These are phyloP conservation scores for Ploceus nigricollis DNA, from an alignment of 2,113 vertebrate genomes.

Conservation along the genomic window DNA sequence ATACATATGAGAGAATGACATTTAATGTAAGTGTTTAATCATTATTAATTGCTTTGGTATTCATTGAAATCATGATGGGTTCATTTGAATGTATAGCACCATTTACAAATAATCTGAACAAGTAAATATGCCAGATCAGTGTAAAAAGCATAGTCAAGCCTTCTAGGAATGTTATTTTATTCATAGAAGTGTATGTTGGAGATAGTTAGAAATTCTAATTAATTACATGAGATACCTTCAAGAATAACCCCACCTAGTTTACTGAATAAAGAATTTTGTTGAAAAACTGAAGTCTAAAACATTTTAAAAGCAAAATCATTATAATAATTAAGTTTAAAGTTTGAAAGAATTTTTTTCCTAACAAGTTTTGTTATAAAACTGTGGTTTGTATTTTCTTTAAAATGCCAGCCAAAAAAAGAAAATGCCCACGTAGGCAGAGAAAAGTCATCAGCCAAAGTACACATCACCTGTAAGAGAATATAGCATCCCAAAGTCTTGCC, in stretches of 20 bases:
- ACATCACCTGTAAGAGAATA: background rate
- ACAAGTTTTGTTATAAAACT: background rate
- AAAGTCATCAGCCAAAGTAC: background rate
- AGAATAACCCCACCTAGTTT: background rate
- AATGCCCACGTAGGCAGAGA: background rate
- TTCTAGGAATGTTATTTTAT: slow-evolving; percentile 22
- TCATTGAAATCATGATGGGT: slow-evolving; percentile 45
- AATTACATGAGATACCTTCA: background rate
- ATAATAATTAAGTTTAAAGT: background rate
- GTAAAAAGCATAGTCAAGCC: background rate
- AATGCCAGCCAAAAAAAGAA: background rate
- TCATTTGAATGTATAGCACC: slow-evolving; percentile 18
- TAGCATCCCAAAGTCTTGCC: background rate
- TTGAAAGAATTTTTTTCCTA: background rate
- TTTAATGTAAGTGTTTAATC: slow-evolving; percentile 69
- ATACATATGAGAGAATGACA: slow-evolving; percentile 47
- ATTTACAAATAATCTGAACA: background rate
- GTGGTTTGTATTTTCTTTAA: background rate
- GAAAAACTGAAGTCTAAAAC: background rate
- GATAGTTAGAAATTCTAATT: background rate
- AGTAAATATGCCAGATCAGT: background rate
- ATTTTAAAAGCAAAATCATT: background rate
- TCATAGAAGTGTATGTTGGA: background rate
- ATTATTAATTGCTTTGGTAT: slow-evolving; percentile 71
- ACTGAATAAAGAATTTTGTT: background rate